Base-by-base conservation (phyloP, 2,113 vertebrate species). In the Gambusia affinis region DNA sequence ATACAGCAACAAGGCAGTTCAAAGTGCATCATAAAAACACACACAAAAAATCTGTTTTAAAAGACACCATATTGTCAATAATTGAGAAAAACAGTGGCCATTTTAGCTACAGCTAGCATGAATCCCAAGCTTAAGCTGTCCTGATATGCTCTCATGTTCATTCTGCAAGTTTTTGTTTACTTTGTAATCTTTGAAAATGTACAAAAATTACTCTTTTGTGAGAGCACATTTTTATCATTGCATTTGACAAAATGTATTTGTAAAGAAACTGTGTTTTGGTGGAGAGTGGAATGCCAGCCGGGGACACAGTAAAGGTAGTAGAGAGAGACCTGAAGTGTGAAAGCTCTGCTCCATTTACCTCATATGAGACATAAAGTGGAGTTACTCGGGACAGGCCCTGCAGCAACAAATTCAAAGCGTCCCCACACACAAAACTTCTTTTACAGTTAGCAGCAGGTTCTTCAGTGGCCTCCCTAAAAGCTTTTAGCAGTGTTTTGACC, bases 391-490 rank as follows among this genome's bases (percentile, higher is more conserved):
- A 47, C 29, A 31, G 28, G 77, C 2, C 54, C 44, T 33, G 10
- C 61, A 47, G 31, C 42, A 61, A 35, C 60, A 24, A 42, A 74
- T 64, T 67, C 64, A 74, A 81, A 71, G 63, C 31, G 29, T 22
- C 0, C 60, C 72, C 24, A 28, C 67, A 37, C 15, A 28, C 39
- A 68, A 60, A 65, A 44, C 12, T 33, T 33, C 31, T 70, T 67
- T 75, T 22, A 79, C 71, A 62, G 42, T 47, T 54, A 84, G 54
- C 39, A 72, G 71, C 54, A 79, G 54, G 66, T 67, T 65, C 54
- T 79, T 76, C 63, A 68, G 4, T 62, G 71, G 79, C 64, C 80
- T 76, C 64, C 72, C 80, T 54, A 69, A 77, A 86, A 51, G 70
- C 73, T 65, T 80, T 74, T 75, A 30, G 73, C 64, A 17, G 28